phyloP scores from a whole-genome alignment of 2,888 invertebrate species.

The Alitta virens region DNA sequence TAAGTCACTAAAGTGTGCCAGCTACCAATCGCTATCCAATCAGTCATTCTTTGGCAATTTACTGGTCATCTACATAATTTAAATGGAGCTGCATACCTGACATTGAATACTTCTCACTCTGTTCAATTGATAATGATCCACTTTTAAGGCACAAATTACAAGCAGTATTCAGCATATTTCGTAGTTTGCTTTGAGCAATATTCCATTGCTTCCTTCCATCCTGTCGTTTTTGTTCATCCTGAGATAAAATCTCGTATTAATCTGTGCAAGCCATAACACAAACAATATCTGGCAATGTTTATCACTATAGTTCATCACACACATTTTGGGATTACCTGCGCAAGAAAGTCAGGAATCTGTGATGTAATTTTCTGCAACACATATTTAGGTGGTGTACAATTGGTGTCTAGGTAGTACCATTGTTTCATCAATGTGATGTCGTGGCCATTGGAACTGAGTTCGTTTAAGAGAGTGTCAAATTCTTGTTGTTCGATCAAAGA shows the following conservation, averaged over 20 bases:
- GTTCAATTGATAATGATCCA: background rate
- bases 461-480: constrained; percentile 5
- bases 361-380: constrained; percentile 18
- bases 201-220: constrained; percentile 8
- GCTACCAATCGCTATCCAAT: too few species aligned
- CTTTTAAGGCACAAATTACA: background rate
- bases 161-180: constrained; percentile 1
- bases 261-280: too few species aligned
- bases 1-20: too few species aligned
- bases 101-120: constrained; percentile 13
- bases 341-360: constrained; percentile 10
- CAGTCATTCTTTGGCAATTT: background rate
- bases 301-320: too few species aligned
- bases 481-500: constrained; percentile 7
- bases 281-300: too few species aligned
- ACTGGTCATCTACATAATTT: too few species aligned
- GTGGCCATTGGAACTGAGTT: background rate
- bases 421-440: background rate
- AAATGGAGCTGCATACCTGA: constrained; percentile 18
- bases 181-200: background rate
- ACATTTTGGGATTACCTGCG: constrained; percentile 12
- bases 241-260: background rate
- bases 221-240: constrained; percentile 4
- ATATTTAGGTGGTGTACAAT: background rate
- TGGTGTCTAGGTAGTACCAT: constrained; percentile 17